Conservation (phyloP, 1,140 invertebrate species). For the Drosophila grimshawi region DNA sequence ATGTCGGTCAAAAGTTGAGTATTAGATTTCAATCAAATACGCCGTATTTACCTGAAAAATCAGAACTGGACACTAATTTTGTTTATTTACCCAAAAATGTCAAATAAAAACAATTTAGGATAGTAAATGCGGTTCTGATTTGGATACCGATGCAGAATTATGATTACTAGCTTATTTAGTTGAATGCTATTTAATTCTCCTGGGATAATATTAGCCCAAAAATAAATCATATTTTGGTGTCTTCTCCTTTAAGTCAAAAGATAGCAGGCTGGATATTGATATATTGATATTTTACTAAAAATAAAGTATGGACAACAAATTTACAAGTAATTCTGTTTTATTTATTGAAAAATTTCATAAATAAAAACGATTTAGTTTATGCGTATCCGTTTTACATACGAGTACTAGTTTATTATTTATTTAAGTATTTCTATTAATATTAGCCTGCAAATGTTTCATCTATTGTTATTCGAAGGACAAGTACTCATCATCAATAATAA, state of each 20-base stretch:
- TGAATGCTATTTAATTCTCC: too few species aligned
- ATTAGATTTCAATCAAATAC: too few species aligned
- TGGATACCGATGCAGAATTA: conserved; percentile 15
- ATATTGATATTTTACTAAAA: too few species aligned
- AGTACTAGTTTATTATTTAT: conserved; percentile 65
- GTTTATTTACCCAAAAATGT: too few species aligned
- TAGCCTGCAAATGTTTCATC: conserved; percentile 65
- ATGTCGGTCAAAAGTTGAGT: too few species aligned
- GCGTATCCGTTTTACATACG: conserved; percentile 68
- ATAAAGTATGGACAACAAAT: neutral
- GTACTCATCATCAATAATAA: conserved; percentile 30
- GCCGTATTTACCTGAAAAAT: too few species aligned
- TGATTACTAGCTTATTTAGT: conserved; percentile 41
- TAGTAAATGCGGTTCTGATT: neutral
- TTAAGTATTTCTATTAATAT: conserved; percentile 68
- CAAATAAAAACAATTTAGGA: neutral
- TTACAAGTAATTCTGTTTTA: conserved; percentile 66
- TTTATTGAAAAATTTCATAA: conserved; percentile 67
- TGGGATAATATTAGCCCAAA: conserved; percentile 42
- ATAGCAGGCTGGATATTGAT: too few species aligned
- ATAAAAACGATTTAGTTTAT: conserved; percentile 67
- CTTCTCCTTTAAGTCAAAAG: too few species aligned
- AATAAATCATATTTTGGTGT: conserved; percentile 22
- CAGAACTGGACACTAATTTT: too few species aligned
- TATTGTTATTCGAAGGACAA: conserved; percentile 42